Percentiles rank a stretch among this genome's conserved stretches.
These are phyloP conservation scores for Eilema depressum DNA, from an alignment of 2,888 invertebrate genomes.

Conservation along the genomic window DNA sequence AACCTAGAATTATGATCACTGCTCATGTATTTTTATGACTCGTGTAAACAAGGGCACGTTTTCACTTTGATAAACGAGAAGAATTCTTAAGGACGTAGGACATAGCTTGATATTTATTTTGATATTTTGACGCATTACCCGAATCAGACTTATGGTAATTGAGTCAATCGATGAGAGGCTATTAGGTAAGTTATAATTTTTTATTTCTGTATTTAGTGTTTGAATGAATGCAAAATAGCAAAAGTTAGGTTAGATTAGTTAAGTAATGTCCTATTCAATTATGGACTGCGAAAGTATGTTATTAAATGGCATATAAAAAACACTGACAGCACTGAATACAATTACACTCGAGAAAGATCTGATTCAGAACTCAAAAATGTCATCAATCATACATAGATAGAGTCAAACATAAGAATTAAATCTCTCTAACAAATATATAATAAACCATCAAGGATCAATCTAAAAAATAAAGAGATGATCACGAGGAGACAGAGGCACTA, in stretches of 20 bases:
- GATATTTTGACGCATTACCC: not conserved
- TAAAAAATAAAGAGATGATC: not conserved
- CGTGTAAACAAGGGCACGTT: slow-evolving; percentile 39
- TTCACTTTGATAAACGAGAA: slow-evolving; percentile 26
- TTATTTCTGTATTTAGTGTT: too few species aligned
- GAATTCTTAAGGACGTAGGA: not conserved
- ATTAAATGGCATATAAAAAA: not conserved
- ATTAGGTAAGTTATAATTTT: too few species aligned
- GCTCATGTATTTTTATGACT: slow-evolving; percentile 47
- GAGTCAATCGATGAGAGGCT: too few species aligned
- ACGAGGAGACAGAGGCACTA: not conserved
- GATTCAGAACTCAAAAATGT: not conserved
- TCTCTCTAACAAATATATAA: not conserved
- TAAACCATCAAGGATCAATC: not conserved
- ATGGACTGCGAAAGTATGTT: not conserved
- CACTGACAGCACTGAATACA: too few species aligned
- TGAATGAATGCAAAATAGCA: too few species aligned
- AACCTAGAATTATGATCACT: slow-evolving; percentile 64
- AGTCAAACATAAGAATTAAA: not conserved
- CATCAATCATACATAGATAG: not conserved
- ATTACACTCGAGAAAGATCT: not conserved
- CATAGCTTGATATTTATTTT: not conserved
- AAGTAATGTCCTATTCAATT: too few species aligned
- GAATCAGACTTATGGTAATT: not conserved
- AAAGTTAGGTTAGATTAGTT: too few species aligned